Evolutionary conservation across 2,888 invertebrate species (phyloP).

Genomic region (Galeopsomyia nigrocyanea): DNA sequence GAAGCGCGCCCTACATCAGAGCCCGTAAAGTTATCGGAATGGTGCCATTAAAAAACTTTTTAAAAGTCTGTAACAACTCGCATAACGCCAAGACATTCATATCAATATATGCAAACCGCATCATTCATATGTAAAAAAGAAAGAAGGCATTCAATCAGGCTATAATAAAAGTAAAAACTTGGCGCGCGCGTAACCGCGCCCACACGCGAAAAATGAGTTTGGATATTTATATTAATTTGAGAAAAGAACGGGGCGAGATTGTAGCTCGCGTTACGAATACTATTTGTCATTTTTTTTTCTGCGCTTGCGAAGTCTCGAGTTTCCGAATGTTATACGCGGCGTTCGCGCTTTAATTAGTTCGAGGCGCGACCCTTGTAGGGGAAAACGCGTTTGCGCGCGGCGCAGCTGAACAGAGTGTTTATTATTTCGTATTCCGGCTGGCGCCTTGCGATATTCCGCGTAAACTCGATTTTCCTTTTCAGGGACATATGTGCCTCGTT

Average conservation of each 20-base stretch:
- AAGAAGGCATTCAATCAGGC: too few relatives aligned
- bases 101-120: too few relatives aligned
- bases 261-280: background rate
- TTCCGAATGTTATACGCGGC: constrained; percentile 17
- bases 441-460: constrained; percentile 22
- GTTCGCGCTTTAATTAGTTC: constrained; percentile 36
- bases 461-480: constrained; percentile 34
- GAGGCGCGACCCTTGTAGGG: constrained; percentile 7
- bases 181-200: too few relatives aligned
- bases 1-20: too few relatives aligned
- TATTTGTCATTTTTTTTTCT: constrained; percentile 7
- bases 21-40: too few relatives aligned
- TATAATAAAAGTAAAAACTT: background rate
- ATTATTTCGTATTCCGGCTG: constrained; percentile 44
- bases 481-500: background rate
- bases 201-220: too few relatives aligned
- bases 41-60: too few relatives aligned
- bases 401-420: constrained; percentile 27
- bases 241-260: background rate
- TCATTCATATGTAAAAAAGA: too few relatives aligned
- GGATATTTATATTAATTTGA: constrained; percentile 15
- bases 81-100: too few relatives aligned
- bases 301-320: background rate
- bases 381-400: background rate
- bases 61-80: too few relatives aligned